These are phyloP conservation scores for Phataginus tricuspis DNA, from an alignment of 2,797 vertebrate genomes.

Conservation along the genomic window DNA sequence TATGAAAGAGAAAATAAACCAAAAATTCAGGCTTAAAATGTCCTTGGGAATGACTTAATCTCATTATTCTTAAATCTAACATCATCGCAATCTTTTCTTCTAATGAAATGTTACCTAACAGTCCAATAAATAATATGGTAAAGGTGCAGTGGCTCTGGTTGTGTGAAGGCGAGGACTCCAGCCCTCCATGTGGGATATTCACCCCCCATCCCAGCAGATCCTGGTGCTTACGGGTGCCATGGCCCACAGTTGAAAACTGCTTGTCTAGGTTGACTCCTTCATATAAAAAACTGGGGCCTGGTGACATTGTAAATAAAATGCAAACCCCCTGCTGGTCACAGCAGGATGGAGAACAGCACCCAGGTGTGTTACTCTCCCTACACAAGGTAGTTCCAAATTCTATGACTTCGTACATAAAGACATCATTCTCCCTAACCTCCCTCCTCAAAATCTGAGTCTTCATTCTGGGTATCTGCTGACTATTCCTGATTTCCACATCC, in stretches of 20 bases:
- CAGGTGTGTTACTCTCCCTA: neutral
- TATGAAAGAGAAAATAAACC: neutral
- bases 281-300: neutral
- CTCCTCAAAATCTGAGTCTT: neutral
- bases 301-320: neutral
- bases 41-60: neutral
- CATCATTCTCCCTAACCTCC: slow-evolving; percentile 45
- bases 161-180: neutral
- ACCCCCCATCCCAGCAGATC: neutral
- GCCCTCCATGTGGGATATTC: neutral
- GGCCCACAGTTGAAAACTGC: neutral
- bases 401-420: slow-evolving; percentile 59
- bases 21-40: neutral
- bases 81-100: neutral
- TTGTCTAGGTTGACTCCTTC: neutral
- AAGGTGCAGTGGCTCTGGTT: neutral
- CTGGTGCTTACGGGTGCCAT: neutral
- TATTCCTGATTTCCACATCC: neutral
- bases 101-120: neutral
- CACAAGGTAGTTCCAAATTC: neutral
- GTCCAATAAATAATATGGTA: neutral
- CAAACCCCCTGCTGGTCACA: neutral
- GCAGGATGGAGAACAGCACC: neutral
- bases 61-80: neutral
- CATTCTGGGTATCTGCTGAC: neutral